Evolutionary conservation across 2,888 invertebrate genomes (phyloP).

Genomic region (Agrochola litura): DNA sequence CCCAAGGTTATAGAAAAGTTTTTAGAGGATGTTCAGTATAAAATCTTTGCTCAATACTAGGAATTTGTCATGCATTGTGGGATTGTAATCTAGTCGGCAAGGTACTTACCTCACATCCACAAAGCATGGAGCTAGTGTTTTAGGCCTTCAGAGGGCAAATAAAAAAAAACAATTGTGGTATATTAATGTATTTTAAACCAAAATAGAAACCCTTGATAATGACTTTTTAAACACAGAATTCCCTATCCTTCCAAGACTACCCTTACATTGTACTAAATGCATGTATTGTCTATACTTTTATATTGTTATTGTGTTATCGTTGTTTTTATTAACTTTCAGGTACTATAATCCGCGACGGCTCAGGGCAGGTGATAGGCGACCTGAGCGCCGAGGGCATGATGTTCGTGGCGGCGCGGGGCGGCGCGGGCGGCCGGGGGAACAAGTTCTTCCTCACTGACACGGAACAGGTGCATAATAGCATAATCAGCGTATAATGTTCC

Average conservation of each 20-base stretch:
- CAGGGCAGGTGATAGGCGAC: constrained; percentile 79
- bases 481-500: too few species aligned
- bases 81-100: not conserved
- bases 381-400: constrained; percentile 91
- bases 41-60: not conserved
- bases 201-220: not conserved
- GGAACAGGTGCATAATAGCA: constrained; percentile 88
- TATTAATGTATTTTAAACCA: not conserved
- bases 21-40: not conserved
- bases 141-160: not conserved
- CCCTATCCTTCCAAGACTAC: not conserved
- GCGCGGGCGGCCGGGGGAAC: constrained; percentile 99
- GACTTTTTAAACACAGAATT: not conserved
- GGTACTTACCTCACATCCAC: not conserved
- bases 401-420: constrained; percentile 98
- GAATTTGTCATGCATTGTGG: not conserved
- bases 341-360: constrained; percentile 79
- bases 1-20: not conserved
- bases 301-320: not conserved
- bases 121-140: not conserved
- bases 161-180: not conserved
- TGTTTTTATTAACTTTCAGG: constrained; percentile 61
- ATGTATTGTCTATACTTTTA: not conserved
- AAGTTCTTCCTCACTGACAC: constrained; percentile 96
- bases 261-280: not conserved